A percentile compares a stretch with the other conserved stretches of the same genome.
Conservation (phyloP, 2,888 invertebrate genomes). For the Therioaphis trifolii region DNA sequence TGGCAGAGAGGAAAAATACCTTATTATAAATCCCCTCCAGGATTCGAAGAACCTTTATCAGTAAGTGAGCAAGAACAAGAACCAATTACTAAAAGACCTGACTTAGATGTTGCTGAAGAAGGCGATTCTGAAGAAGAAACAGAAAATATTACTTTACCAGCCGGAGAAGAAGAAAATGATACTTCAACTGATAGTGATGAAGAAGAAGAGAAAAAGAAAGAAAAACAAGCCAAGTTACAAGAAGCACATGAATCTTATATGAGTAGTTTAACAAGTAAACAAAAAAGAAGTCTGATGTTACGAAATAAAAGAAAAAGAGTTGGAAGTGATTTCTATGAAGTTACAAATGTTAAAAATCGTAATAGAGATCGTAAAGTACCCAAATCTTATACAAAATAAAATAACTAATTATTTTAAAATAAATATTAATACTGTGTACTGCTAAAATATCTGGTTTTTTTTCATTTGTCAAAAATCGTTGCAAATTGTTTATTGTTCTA, state of each 20-base stretch:
- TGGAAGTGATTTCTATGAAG: conserved; percentile 90
- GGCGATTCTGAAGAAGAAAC: conserved; percentile 58
- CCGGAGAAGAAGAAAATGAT: conserved; percentile 67
- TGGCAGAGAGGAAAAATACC: conserved; percentile 98
- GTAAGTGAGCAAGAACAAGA: conserved; percentile 65
- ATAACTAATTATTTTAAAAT: conserved; percentile 16
- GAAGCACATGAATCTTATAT: conserved; percentile 67
- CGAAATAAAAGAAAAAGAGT: conserved; percentile 82
- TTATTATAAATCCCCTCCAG: conserved; percentile 90
- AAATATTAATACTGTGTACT: not conserved
- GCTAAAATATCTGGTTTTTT: not conserved
- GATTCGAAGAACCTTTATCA: conserved; percentile 76
- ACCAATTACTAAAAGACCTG: conserved; percentile 63
- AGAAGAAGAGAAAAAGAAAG: conserved; percentile 70
- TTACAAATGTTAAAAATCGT: conserved; percentile 88
- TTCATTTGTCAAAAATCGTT: no score
- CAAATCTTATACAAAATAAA: conserved; percentile 44
- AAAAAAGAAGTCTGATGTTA: conserved; percentile 80
- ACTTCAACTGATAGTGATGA: conserved; percentile 76
- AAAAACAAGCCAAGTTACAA: conserved; percentile 64
- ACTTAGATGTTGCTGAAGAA: conserved; percentile 63
- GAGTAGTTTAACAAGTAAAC: conserved; percentile 79
- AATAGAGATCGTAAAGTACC: conserved; percentile 68
- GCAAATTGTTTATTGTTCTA: no score
- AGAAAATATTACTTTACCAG: not conserved